Base-by-base conservation (phyloP, 2,888 invertebrate species). In the Scaeva pyrastri region DNA sequence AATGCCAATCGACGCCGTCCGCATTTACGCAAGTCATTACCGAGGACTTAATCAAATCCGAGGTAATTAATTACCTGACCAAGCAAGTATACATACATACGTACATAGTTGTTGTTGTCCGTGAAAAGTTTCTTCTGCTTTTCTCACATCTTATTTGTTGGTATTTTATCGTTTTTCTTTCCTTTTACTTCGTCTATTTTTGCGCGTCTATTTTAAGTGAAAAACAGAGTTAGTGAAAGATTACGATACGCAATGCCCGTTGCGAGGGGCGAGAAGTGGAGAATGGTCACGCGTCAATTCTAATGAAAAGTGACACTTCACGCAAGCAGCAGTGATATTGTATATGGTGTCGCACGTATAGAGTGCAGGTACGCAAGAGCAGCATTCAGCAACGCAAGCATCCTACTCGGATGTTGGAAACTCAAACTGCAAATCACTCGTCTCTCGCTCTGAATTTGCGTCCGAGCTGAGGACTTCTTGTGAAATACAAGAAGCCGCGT, bases 291-390 rank as follows among this genome's bases (percentile, higher is more conserved):
- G 86, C 77, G 86, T 86, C 86, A 86, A 82, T 82, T 86, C 71
- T 86, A 86, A 86, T 86, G 86, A 86, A 86, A 86, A 86, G 86
- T 82, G 86, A 86, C 86, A 86, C 86, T 86, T 86, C 86, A 86
- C 82, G 86, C 86, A 86, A 82, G 73, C 78, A 74, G 58, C 86
- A 74, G 36, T 71, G 86, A 82, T 77, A 83, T 70, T 39, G n/a
- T n/a, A 58, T 77, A 66, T 48, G 21, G 19, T 39, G 16, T 21
- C 31, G n/a, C 19, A 26, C 31, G n/a, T 26, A 26, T 48, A 21
- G 16, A 3, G 11, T 26, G 6, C 16, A 1, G 60, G 39, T 55
- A n/a, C 11, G 56, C 48, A 52, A 31, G 21, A 50, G 56, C 60
- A 48, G 66, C 60, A 68, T 2, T 11, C 52, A 48, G 66, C 68